These are phyloP conservation scores for Progne subis DNA, from an alignment of 2,113 vertebrate genomes.

Conservation along the genomic window DNA sequence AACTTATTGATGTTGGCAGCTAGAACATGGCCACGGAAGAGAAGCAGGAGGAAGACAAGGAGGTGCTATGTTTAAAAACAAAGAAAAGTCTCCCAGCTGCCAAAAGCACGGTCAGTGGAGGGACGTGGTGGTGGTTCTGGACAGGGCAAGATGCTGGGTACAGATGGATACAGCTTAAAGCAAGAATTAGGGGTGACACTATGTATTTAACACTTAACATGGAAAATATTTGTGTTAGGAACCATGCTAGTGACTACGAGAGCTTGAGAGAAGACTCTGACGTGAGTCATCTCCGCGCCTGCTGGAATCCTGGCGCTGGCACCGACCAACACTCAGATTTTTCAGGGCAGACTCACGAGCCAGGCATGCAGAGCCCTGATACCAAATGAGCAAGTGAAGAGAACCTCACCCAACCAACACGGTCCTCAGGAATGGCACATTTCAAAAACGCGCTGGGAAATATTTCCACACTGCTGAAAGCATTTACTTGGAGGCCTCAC, in stretches of 20 bases:
- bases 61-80: neutral
- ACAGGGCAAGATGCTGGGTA: neutral
- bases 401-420: neutral
- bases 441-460: neutral
- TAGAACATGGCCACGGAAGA: neutral
- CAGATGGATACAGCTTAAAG: neutral
- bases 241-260: neutral
- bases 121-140: neutral
- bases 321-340: rapidly evolving
- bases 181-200: neutral
- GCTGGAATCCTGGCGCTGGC: neutral
- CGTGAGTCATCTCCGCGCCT: neutral
- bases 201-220: neutral
- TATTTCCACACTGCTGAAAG: neutral
- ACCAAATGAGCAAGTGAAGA: neutral
- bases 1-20: neutral
- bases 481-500: neutral
- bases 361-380: neutral
- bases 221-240: neutral
- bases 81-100: neutral
- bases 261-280: neutral
- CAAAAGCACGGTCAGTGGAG: neutral
- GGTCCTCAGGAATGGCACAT: neutral
- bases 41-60: neutral
- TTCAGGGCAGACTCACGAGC: neutral